Percentiles rank a stretch among this genome's conserved stretches.
Conservation (phyloP, 2,888 invertebrate species). For the Macrophya annulata region DNA sequence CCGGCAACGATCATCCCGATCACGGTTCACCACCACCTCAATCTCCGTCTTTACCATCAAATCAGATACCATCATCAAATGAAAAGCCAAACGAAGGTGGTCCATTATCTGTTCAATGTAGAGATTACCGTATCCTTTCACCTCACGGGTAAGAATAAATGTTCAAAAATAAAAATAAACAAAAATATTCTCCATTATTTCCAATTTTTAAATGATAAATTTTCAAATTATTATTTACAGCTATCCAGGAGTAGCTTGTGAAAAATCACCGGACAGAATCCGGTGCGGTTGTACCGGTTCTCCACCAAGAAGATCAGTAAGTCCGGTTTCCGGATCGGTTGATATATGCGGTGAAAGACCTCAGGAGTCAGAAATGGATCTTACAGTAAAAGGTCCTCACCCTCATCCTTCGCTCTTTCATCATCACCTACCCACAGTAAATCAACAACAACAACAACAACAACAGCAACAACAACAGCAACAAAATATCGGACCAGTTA, state of each 20-base stretch:
- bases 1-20: slow-evolving; percentile 69
- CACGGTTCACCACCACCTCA: slow-evolving; percentile 61
- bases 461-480: not conserved
- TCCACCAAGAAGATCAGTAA: slow-evolving; percentile 68
- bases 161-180: not conserved
- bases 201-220: not conserved
- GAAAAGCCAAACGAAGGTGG: slow-evolving; percentile 68
- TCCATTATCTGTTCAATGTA: slow-evolving; percentile 67
- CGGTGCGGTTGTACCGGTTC: slow-evolving; percentile 75
- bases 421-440: slow-evolving; percentile 65
- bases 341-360: slow-evolving; percentile 66
- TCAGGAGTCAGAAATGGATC: slow-evolving; percentile 77
- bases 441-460: not conserved
- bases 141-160: slow-evolving; percentile 71
- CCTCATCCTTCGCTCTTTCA: slow-evolving; percentile 71
- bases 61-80: slow-evolving; percentile 57
- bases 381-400: slow-evolving; percentile 74
- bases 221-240: not conserved
- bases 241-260: slow-evolving; percentile 66
- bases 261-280: slow-evolving; percentile 74
- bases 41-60: slow-evolving; percentile 55
- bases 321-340: slow-evolving; percentile 61
- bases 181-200: not conserved
- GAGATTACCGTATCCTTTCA: slow-evolving; percentile 74
- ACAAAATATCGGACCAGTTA: slow-evolving; percentile 39